A percentile compares a stretch with the other conserved stretches of the same genome.
Evolutionary conservation across 2,888 invertebrate species (phyloP).

Genomic region (Phrixothrix hirtus): DNA sequence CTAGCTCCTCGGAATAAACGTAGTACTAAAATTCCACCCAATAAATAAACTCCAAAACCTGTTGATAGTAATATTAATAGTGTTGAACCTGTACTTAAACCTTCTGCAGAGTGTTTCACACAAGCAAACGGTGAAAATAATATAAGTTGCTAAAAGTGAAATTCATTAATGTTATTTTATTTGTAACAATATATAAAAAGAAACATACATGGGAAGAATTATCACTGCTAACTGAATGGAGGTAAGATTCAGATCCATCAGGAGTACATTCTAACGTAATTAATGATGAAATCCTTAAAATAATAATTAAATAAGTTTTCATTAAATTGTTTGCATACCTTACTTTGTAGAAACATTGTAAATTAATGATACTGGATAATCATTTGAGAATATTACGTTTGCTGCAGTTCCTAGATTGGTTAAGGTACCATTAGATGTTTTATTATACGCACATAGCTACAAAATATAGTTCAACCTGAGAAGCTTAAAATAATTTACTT

Average conservation of each 20-base stretch:
- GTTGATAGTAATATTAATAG: slow-evolving; percentile 67
- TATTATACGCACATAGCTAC: not conserved
- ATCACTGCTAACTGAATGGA: not conserved
- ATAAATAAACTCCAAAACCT: slow-evolving; percentile 63
- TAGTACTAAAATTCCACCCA: slow-evolving; percentile 67
- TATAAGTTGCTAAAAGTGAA: slow-evolving; percentile 57
- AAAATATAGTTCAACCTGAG: slow-evolving; percentile 12
- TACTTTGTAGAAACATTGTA: not conserved
- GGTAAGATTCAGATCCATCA: not conserved
- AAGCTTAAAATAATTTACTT: slow-evolving; percentile 19
- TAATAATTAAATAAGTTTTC: too few relatives aligned
- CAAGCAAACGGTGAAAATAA: slow-evolving; percentile 61
- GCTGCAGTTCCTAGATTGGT: slow-evolving; percentile 34
- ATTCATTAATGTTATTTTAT: too few relatives aligned
- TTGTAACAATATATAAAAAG: too few relatives aligned
- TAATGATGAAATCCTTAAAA: too few relatives aligned
- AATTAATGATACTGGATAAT: slow-evolving; percentile 9
- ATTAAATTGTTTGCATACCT: not conserved
- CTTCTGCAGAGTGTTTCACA: slow-evolving; percentile 52
- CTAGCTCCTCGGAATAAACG: slow-evolving; percentile 72
- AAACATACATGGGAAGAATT: not conserved
- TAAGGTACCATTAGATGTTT: slow-evolving; percentile 5
- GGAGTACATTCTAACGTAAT: slow-evolving; percentile 9
- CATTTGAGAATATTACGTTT: slow-evolving; percentile 32
- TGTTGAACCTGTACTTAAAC: slow-evolving; percentile 66